Evolutionary conservation across 2,797 vertebrate species (phyloP), one percentile per base, ranked within the genome.

Genomic region (Naso thynnoides): DNA sequence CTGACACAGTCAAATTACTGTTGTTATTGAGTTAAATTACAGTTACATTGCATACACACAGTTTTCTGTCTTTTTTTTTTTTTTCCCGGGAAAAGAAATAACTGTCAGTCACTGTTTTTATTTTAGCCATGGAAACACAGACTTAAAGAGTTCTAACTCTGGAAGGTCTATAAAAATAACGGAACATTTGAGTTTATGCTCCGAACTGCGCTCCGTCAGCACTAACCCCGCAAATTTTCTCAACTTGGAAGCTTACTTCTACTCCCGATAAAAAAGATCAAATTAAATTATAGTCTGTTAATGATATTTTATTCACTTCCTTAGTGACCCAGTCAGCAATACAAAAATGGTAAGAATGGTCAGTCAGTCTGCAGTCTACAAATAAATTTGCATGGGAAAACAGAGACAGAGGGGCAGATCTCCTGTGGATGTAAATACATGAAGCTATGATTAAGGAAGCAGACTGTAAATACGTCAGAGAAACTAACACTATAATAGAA

Each of bases 41-140:
- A 82, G 62, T 64, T 29, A 67, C 13, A 58, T 26, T 36, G 70
- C 45, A 84, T 24, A 62, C 49, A 18, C 39, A 1, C 19, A 10
- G 26, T 64, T 61, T 36, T 42, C 5, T 15, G 41, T n/a, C n/a
- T 44, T 44, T 5, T 44, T n/a, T n/a, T 45, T 10, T 47, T 59
- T 61, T 61, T 57, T 73, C 13, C 29, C 44, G 19, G 23, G 72
- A 29, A 69, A 44, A 60, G 42, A 78, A 31, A 19, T 58, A 45
- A 81, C 23, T 47, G 49, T 80, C 65, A 42, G 61, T 53, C 50
- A 10, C 70, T 73, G 44, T 58, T 62, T 66, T 72, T 63, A 60
- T 62, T 59, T 74, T 27, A 74, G 33, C 52, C 31, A 70, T 76
- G 71, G 60, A 89, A 86, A 86, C 78, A 79, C 42, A 5, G 75